Evolutionary conservation across 2,888 invertebrate species (phyloP), one percentile per base, ranked within the genome.

Genomic region (Metalampra italica): DNA sequence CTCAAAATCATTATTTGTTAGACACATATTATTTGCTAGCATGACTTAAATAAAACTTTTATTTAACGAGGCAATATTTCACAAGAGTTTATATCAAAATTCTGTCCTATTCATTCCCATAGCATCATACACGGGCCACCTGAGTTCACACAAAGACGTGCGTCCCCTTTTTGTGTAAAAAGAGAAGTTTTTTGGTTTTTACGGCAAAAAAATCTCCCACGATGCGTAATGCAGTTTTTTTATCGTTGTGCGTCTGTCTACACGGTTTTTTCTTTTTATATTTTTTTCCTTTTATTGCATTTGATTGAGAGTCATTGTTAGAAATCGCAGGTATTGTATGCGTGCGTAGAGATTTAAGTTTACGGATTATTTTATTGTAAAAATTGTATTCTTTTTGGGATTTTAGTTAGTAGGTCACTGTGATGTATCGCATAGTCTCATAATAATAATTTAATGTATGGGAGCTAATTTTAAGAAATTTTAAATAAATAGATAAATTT

Each of bases 141-240:
- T 78, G 78, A 75, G 66, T 57, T 49, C 47, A 47, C 46, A 75
- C 71, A 76, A 76, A 36, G 67, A 66, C 60, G 66, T 64, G 59
- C 53, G 62, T 64, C 68, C 75, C 78, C 69, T 68, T 71, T 69
- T 68, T 64, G 56, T 57, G 58, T 61, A 62, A 71, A 75, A 72
- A 68, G 56, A 64, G 66, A 59, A 55, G 56, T 57, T 69, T 72
- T 68, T 71, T 59, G 22, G 22, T 22, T 22, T 22, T 22, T 51
- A 59, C 57, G 50, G 59, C 68, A 76, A 77, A 72, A 71, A 65
- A 70, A 55, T 70, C 72, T 78, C 78, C 75, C 76, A 78, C 78
- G 78, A 71, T 66, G 62, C 53, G 64, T 55, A 60, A 57, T 69
- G 71, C 74, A 69, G 63, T 71, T 75, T 76, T 74, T 74, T 75